Conservation (phyloP, 2,113 vertebrate species). For the Bostrychus sinensis region DNA sequence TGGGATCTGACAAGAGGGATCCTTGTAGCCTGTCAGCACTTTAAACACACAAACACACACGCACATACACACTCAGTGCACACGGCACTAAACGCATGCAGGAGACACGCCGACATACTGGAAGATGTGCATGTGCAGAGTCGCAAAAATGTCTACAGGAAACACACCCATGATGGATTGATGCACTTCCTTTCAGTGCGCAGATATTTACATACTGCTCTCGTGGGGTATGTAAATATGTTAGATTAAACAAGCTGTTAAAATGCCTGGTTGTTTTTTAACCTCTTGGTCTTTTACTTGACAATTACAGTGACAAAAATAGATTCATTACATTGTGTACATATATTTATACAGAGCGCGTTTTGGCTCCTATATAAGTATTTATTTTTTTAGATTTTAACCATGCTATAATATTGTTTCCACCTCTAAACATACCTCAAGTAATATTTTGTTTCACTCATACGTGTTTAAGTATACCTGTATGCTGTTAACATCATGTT, state of each 20-base stretch:
- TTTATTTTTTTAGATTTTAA: too few relatives aligned
- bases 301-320: background rate
- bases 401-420: too few relatives aligned
- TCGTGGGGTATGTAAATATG: background rate
- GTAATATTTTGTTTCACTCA: too few relatives aligned
- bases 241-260: slow-evolving; percentile 3
- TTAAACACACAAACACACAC: slow-evolving; percentile 26
- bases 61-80: background rate
- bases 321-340: background rate
- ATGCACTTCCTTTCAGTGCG: slow-evolving; percentile 7
- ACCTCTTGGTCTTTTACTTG: background rate
- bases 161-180: background rate
- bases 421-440: too few relatives aligned
- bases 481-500: too few relatives aligned
- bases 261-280: slow-evolving; percentile 1
- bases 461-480: too few relatives aligned
- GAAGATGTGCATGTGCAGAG: slow-evolving; percentile 14
- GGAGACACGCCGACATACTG: slow-evolving; percentile 20
- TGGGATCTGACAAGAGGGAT: slow-evolving; percentile 45
- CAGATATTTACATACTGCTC: slow-evolving; percentile 12
- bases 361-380: too few relatives aligned
- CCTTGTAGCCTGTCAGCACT: slow-evolving; percentile 54
- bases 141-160: slow-evolving; percentile 17
- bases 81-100: background rate
- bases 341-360: background rate